These are phyloP conservation scores for Pangasius larnaudii DNA, from an alignment of 2,797 vertebrate genomes.

Conservation along the genomic window DNA sequence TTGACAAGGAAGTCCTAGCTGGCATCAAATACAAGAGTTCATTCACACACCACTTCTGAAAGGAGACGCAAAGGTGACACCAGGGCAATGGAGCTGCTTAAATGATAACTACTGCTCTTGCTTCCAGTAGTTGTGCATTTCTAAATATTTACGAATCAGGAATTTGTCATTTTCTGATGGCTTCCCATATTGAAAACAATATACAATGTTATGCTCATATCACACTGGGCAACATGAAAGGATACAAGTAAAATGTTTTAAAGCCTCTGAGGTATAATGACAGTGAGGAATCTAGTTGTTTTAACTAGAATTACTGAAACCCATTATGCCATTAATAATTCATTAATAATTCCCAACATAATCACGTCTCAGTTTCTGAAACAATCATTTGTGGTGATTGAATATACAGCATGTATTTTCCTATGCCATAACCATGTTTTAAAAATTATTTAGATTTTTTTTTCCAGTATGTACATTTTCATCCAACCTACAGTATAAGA, in stretches of 20 bases:
- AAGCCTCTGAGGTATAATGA: neutral
- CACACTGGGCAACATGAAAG: neutral
- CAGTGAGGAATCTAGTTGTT: neutral
- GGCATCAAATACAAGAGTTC: constrained; percentile 52
- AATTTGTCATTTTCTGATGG: neutral
- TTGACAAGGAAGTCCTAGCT: constrained; percentile 57
- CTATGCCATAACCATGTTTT: neutral
- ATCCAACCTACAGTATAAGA: neutral
- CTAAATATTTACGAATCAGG: neutral
- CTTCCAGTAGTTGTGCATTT: constrained; percentile 16
- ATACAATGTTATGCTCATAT: neutral
- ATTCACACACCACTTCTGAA: constrained; percentile 55
- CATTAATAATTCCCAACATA: neutral
- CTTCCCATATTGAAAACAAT: neutral
- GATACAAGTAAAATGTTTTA: neutral
- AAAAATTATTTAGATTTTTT: neutral
- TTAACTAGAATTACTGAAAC: neutral
- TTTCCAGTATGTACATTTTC: neutral
- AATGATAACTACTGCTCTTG: constrained; percentile 27
- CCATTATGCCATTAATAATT: neutral
- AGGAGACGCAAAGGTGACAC: constrained; percentile 38
- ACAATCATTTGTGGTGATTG: neutral
- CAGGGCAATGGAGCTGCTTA: constrained; percentile 20
- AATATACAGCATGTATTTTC: neutral
- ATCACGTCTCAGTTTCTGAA: neutral